phyloP scores from a whole-genome alignment of 2,113 vertebrate genomes.

The Protomyctophum bolini region DNA sequence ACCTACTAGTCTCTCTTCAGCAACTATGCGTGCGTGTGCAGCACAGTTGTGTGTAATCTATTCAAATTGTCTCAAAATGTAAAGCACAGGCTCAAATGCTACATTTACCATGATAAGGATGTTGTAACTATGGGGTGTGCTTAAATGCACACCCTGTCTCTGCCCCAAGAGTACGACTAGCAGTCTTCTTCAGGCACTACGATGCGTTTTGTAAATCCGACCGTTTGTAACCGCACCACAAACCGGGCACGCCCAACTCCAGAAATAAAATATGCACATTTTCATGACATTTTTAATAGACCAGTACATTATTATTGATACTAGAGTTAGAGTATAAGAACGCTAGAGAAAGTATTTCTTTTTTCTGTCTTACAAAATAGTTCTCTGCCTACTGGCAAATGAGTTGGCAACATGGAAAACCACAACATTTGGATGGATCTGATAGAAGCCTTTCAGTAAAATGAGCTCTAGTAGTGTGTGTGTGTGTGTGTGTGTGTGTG shows the following conservation, averaged over 20 bases:
- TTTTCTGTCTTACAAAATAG: neutral
- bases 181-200: conserved; percentile 11
- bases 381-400: neutral
- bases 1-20: conserved; percentile 11
- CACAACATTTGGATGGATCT: conserved; percentile 18
- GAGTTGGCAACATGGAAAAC: neutral
- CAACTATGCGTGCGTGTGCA: conserved; percentile 23
- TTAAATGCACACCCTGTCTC: neutral
- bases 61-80: conserved; percentile 4
- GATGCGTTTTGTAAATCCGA: conserved; percentile 30
- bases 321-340: no score
- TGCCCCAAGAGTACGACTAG: conserved; percentile 1
- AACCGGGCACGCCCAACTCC: conserved; percentile 36
- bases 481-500: neutral
- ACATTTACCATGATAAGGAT: neutral
- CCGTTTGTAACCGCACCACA: conserved; percentile 18
- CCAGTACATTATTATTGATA: neutral
- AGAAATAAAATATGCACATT: conserved; percentile 19
- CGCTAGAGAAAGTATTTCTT: no score
- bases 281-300: neutral
- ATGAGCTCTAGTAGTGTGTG: neutral
- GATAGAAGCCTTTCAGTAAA: conserved; percentile 1
- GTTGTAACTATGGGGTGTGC: conserved; percentile 1
- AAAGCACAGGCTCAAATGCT: conserved; percentile 13
- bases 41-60: conserved; percentile 10